phyloP scores from a whole-genome alignment of 1,140 invertebrate species.

The Brachionus rubens region DNA sequence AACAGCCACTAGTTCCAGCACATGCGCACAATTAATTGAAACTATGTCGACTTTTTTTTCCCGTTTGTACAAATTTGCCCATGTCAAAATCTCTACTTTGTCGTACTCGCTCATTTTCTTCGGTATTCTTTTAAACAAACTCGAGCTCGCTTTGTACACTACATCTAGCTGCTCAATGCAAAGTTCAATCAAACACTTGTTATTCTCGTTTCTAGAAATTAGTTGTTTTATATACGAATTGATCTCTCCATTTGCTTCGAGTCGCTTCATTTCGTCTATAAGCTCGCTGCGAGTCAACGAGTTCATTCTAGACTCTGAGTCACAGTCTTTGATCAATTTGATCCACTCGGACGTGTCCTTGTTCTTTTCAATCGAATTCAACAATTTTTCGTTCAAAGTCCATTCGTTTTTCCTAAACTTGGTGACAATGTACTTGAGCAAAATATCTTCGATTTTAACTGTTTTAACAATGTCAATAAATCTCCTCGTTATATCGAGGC shows the following conservation, averaged over 20 bases:
- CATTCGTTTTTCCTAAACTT: slow-evolving; percentile 22
- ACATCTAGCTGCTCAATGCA: background rate
- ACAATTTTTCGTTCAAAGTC: background rate
- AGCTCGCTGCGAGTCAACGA: background rate
- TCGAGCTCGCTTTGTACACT: background rate
- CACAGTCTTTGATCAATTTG: background rate
- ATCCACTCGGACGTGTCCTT: background rate
- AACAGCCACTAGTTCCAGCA: background rate
- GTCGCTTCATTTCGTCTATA: slow-evolving; percentile 16
- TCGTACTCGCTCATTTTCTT: background rate
- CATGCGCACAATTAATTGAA: background rate
- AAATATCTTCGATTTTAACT: slow-evolving; percentile 4
- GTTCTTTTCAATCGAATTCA: background rate
- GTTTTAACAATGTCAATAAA: background rate
- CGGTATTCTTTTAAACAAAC: background rate
- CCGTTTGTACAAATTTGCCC: background rate
- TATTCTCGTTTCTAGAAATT: background rate
- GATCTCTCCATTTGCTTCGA: background rate
- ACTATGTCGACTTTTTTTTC: background rate
- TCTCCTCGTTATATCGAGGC: background rate
- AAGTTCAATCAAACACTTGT: background rate
- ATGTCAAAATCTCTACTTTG: background rate
- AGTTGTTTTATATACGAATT: slow-evolving; percentile 8
- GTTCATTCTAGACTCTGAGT: background rate
- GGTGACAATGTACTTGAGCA: background rate